Evolutionary conservation across 2,797 vertebrate species (phyloP).

Genomic region (Myioborus miniatus): DNA sequence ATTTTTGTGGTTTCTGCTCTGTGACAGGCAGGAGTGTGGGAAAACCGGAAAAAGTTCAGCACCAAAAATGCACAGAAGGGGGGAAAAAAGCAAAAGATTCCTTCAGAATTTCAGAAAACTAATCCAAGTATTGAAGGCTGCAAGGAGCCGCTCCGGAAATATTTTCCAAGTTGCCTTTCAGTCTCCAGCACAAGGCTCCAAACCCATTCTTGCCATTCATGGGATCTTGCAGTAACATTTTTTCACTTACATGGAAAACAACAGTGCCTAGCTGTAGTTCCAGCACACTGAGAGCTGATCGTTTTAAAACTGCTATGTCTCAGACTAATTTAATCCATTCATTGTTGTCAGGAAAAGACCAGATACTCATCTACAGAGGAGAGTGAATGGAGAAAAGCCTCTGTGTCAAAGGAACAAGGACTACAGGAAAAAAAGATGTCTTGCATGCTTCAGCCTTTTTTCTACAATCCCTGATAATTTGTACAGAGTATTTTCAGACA

Average conservation of each 20-base stretch:
- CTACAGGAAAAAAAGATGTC: background rate
- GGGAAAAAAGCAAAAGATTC: conserved; percentile 79
- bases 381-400: background rate
- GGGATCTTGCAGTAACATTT: conserved; percentile 54
- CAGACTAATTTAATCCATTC: background rate
- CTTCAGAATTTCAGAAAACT: conserved; percentile 78
- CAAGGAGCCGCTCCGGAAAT: conserved; percentile 78
- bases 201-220: conserved; percentile 66
- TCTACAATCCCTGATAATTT: background rate
- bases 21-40: conserved; percentile 97
- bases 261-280: background rate
- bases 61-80: conserved; percentile 89
- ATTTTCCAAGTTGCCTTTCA: conserved; percentile 78
- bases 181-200: conserved; percentile 59
- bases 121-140: conserved; percentile 78
- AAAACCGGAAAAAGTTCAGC: conserved; percentile 93
- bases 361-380: background rate
- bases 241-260: conserved; percentile 58
- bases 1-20: conserved; percentile 94
- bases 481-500: background rate
- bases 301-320: background rate
- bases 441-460: background rate
- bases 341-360: background rate
- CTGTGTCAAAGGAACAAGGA: background rate
- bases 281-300: background rate